Percentiles rank a stretch among this genome's conserved stretches.
Conservation (phyloP, 2,797 vertebrate genomes). For the Oreortyx pictus region DNA sequence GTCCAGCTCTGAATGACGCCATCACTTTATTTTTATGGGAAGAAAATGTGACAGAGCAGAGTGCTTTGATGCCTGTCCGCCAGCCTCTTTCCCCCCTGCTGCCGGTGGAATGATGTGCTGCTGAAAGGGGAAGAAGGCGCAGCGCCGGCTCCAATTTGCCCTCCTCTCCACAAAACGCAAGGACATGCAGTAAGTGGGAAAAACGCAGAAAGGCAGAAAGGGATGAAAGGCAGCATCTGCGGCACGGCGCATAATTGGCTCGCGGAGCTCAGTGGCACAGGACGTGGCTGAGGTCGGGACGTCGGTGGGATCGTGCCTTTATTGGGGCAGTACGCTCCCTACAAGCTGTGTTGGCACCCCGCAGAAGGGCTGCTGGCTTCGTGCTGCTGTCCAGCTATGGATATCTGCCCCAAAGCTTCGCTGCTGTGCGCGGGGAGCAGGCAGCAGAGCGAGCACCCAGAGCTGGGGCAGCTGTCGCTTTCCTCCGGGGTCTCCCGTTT, state of each 20-base stretch:
- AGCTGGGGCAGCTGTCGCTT: background rate
- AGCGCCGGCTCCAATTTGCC: conserved; percentile 65
- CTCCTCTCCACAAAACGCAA: conserved; percentile 59
- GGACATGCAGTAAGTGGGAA: conserved; percentile 59
- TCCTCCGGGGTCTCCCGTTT: background rate
- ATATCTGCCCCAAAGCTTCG: no score
- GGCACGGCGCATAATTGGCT: background rate
- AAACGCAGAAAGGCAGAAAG: conserved; percentile 32
- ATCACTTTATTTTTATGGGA: background rate
- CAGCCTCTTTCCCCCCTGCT: conserved; percentile 59
- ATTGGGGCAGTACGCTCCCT: background rate
- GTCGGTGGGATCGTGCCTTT: conserved; percentile 39
- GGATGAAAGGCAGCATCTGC: conserved; percentile 31
- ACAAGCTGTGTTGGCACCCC: background rate
- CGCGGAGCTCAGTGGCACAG: conserved; percentile 25
- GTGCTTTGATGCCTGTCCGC: conserved; percentile 54
- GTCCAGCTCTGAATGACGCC: conserved; percentile 27
- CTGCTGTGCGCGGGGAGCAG: background rate
- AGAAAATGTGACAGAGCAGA: conserved; percentile 38
- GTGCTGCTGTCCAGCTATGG: fast-evolving
- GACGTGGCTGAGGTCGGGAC: conserved; percentile 32
- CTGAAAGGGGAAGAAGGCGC: conserved; percentile 55
- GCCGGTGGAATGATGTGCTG: conserved; percentile 33
- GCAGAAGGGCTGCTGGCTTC: background rate
- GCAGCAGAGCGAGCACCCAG: background rate